Evolutionary conservation across 2,888 invertebrate species (phyloP).

Genomic region (Sipha maydis): DNA sequence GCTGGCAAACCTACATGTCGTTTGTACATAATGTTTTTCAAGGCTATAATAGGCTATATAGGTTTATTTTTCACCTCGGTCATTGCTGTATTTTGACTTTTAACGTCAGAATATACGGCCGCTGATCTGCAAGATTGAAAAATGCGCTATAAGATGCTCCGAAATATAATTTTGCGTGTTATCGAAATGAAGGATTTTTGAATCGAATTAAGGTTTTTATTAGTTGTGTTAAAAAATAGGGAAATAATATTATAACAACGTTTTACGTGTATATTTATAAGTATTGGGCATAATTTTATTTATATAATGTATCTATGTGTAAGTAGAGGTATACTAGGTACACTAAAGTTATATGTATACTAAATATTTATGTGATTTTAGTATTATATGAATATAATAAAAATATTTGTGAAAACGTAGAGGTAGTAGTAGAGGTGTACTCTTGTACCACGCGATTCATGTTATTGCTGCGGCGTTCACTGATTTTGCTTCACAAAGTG

Average conservation of each 20-base stretch:
- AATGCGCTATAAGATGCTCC: not conserved
- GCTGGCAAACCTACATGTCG: not conserved
- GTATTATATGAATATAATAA: too few species aligned
- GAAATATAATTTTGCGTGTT: not conserved
- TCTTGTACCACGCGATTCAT: too few species aligned
- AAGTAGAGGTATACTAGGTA: too few species aligned
- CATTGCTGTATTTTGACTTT: too few species aligned
- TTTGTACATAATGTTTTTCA: not conserved
- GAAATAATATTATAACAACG: not conserved
- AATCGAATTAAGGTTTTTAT: not conserved
- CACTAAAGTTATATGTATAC: too few species aligned
- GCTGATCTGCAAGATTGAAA: not conserved
- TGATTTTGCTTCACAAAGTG: not conserved
- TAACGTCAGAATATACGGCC: not conserved
- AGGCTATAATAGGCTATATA: not conserved
- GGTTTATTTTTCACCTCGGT: not conserved
- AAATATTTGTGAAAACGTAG: too few species aligned
- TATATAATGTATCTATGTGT: too few species aligned
- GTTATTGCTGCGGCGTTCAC: not conserved
- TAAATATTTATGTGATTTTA: too few species aligned
- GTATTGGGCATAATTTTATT: too few species aligned
- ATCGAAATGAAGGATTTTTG: not conserved
- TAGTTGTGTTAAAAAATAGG: not conserved
- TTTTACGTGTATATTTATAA: too few species aligned
- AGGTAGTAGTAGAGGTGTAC: too few species aligned